phyloP scores from a whole-genome alignment of 2,797 vertebrate genomes.

The Anas acuta region DNA sequence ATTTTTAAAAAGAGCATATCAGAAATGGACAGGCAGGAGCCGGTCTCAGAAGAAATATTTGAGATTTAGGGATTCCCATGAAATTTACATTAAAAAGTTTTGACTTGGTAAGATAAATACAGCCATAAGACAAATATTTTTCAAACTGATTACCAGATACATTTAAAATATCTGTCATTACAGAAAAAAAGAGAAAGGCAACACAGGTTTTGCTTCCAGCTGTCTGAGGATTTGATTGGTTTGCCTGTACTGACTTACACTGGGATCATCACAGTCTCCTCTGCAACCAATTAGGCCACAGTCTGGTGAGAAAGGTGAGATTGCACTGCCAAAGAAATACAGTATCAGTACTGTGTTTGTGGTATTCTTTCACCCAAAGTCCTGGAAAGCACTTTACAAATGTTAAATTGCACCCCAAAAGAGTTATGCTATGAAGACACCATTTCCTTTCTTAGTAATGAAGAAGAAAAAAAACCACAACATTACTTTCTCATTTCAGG shows the following conservation, averaged over 20 bases:
- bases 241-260: background rate
- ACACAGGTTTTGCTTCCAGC: background rate
- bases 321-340: background rate
- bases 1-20: background rate
- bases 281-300: background rate
- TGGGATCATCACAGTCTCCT: background rate
- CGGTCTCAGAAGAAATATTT: background rate
- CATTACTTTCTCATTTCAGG: background rate
- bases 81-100: background rate
- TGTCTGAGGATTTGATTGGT: background rate
- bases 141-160: background rate
- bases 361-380: background rate
- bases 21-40: background rate
- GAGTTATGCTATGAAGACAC: background rate
- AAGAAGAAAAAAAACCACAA: background rate
- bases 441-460: background rate
- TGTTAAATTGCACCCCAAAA: background rate
- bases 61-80: background rate
- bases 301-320: background rate
- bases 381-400: background rate
- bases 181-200: background rate
- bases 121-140: background rate
- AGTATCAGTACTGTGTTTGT: background rate
- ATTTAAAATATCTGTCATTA: background rate
- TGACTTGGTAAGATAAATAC: background rate